Percentiles rank a stretch among this genome's conserved stretches.
These are phyloP conservation scores for Characodon lateralis DNA, from an alignment of 2,797 vertebrate species.

Conservation along the genomic window DNA sequence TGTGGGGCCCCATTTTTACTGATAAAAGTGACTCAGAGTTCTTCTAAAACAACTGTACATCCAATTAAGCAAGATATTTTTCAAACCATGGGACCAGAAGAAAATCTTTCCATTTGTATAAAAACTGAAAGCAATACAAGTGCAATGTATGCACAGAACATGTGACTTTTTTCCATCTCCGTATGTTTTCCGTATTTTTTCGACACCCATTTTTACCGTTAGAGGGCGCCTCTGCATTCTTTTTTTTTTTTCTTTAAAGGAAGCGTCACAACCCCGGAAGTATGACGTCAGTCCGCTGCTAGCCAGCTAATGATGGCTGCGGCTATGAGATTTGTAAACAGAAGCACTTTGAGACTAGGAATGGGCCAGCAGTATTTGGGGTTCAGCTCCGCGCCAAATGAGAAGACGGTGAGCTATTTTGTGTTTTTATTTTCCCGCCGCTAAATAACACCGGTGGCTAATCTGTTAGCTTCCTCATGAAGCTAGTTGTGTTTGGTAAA, in stretches of 20 bases:
- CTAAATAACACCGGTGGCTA: not conserved
- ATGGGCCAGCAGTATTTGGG: constrained; percentile 65
- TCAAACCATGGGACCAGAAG: not conserved
- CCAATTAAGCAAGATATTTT: not conserved
- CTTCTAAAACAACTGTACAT: not conserved
- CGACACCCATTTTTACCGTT: not conserved
- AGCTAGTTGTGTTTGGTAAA: not conserved
- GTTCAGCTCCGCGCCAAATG: constrained; percentile 56
- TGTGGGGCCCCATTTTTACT: not conserved
- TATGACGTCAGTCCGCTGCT: constrained; percentile 26
- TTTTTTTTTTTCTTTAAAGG: not conserved
- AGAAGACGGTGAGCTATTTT: constrained; percentile 56
- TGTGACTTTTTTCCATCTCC: not conserved
- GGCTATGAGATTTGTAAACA: constrained; percentile 66
- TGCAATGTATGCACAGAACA: not conserved
- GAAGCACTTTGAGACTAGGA: constrained; percentile 38
- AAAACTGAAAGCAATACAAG: not conserved
- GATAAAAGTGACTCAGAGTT: not conserved
- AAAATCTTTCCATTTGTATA: not conserved
- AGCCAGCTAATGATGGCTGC: constrained; percentile 74
- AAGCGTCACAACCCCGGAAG: not conserved
- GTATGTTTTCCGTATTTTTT: not conserved
- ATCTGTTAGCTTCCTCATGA: not conserved
- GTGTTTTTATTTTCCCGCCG: not conserved
- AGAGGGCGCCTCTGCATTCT: constrained; percentile 45